Base-by-base conservation (phyloP, 2,888 invertebrate species). In the Odontocolon sp. region DNA sequence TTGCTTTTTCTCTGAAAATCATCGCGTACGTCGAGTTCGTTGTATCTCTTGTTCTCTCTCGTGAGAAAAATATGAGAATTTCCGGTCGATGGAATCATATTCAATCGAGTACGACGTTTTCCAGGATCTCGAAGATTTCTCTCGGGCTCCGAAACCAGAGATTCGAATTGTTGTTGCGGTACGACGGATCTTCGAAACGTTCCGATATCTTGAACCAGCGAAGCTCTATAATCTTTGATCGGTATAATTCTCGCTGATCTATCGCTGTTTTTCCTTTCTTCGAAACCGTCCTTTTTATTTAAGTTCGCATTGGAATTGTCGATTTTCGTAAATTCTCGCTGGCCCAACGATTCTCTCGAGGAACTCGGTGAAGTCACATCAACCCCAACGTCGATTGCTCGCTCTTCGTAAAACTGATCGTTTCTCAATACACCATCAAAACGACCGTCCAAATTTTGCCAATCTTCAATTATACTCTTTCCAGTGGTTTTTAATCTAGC, bases 391-490 rank as follows among this genome's bases (percentile, higher is more conserved):
- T 87, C 88, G 1, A 89, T 74, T 2, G 86, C 86, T 3, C 89
- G 83, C 66, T 89, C 89, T 63, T 89, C 84, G 76, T 88, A 89
- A 16, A 83, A 68, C 18, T 84, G 78, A 63, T 87, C 85, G 61
- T 70, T 85, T 11, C 79, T 77, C 16, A 86, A 42, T 8, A 81
- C 63, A 31, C 77, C 77, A 2, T 81, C 67, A 36, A 67, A 57
- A 8, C 68, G 61, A 9, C 80, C 81, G 2, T 77, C 26, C 3
- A 84, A 78, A 61, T 86, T 85, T 47, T 82, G 79, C 89, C 89
- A 89, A 28, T 86, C 83, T 63, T 88, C 87, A 57, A 88, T 88
- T 16, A 88, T 82, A 16, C 86, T 84, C 11, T 76, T 86, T 11
- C 81, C 79, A 3, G 52, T 31, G 16, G 42, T 71, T 77, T 21